Base-by-base conservation (phyloP, 2,888 invertebrate species). In the Acrobasis repandana region DNA sequence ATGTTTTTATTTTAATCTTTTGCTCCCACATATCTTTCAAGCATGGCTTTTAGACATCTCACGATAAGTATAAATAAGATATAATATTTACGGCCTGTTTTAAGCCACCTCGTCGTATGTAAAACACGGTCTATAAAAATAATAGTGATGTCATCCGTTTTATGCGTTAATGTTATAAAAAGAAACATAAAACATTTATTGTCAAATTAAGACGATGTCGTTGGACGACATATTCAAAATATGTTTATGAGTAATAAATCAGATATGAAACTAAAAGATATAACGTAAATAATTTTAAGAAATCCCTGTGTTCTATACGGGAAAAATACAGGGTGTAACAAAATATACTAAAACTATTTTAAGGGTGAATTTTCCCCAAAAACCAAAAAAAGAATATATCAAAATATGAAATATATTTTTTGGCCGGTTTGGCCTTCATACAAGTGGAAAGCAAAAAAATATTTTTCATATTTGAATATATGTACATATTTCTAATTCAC, bases 111-210 rank as follows among this genome's bases (percentile, higher is more conserved):
- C n/a, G 5, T 14, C 43, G n/a, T 51, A 34, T 51, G 34, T 33
- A 34, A 51, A 51, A 51, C 51, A 34, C 15, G 33, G 33, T 3
- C 9, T 34, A 28, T 34, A 43, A 43, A 14, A 11, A 43, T 43
- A 43, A 14, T 14, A 4, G 34, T 51, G 28, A 51, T 51, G 51
- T 34, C 51, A 34, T 34, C 9, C n/a, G 15, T 51, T 51, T 34
- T 51, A 51, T 16, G 34, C 34, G 34, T 34, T 15, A 15, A 51
- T 2, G 33, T 33, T 28, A n/a, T 34, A 6, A 51, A 33, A 51
- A 15, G 6, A 34, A 15, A 9, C 15, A 15, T 51, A 51, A 50
- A 51, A 51, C 34, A 34, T 51, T 34, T 51, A 51, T 34, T 51
- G 15, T 34, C n/a, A 28, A 34, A 51, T 49, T 49, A 20, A 16